Evolutionary conservation across 2,113 vertebrate genomes (phyloP), one percentile per base, ranked within the genome.

Genomic region (Scophthalmus maximus): DNA sequence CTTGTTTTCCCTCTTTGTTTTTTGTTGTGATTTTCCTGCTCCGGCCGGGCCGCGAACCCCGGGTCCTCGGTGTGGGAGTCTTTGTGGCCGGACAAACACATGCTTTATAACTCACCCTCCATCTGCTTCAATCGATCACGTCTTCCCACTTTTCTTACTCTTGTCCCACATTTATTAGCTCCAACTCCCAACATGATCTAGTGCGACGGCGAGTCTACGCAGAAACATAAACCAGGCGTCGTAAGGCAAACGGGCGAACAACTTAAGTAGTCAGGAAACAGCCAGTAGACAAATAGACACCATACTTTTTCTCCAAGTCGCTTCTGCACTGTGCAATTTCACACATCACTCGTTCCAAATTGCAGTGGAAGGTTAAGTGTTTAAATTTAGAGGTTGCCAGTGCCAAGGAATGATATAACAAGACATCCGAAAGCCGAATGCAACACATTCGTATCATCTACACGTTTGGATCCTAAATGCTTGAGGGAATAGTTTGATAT

Each of bases 271-370:
- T 73, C 30, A 66, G 26, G 46, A 4, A 49, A 22, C 8, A 49
- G 46, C 22, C n/a, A 11, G 46, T n/a, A 18, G 5, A 44, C 0
- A n/a, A 46, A 46, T 46, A 7, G 42, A 46, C n/a, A 49, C 20
- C 27, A 7, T 30, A 67, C 26, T 78, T 67, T 52, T 51, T 44
- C n/a, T n/a, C n/a, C n/a, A n/a, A n/a, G n/a, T n/a, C n/a, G n/a
- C n/a, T n/a, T 69, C 66, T 68, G 18, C 25, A 44, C 58, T 69
- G 20, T 84, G 38, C 51, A 84, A 82, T 83, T 86, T 86, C 53
- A 76, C 42, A 47, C 73, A 80, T 63, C 57, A 61, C 22, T 73
- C 69, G 25, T 50, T 76, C 38, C 77, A 85, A 85, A 83, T 84
- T 83, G 68, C 65, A 77, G 69, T 22, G 62, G 62, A 63, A 62